phyloP scores from a whole-genome alignment of 2,888 invertebrate species.

The Drosophila neonasuta region DNA sequence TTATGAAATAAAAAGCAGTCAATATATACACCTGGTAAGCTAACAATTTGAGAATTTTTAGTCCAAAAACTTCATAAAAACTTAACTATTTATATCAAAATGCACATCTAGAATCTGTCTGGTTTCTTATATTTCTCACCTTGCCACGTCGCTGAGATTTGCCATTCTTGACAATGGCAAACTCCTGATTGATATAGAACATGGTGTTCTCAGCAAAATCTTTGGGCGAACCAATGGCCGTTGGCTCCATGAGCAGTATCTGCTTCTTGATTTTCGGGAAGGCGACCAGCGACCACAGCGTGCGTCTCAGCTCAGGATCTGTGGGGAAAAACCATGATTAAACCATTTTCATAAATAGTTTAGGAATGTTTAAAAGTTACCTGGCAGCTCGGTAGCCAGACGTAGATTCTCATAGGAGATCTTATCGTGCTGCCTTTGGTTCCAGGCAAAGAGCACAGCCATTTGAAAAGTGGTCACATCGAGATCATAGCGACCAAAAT shows the following conservation, averaged over 20 bases:
- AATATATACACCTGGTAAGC: no score
- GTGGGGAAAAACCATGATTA: not conserved
- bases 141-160: constrained; percentile 97
- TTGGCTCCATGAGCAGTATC: constrained; percentile 90
- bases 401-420: constrained; percentile 98
- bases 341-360: not conserved
- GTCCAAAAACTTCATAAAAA: no score
- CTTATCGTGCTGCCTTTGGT: constrained; percentile 95
- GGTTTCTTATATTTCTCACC: constrained; percentile 77
- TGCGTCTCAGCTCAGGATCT: constrained; percentile 95
- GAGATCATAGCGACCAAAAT: constrained; percentile 96
- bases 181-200: constrained; percentile 99
- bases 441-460: constrained; percentile 99
- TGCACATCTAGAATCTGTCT: no score
- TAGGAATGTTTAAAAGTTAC: constrained; percentile 47
- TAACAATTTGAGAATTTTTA: no score
- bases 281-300: constrained; percentile 97
- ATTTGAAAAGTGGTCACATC: constrained; percentile 99
- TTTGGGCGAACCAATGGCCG: constrained; percentile 91
- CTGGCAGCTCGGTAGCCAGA: constrained; percentile 97
- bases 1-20: no score
- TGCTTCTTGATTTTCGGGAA: constrained; percentile 98
- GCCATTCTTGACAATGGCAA: constrained; percentile 96
- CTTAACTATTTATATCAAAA: no score
- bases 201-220: constrained; percentile 96